Evolutionary conservation across 2,113 vertebrate genomes (phyloP).

Genomic region (Lepisosteus osseus): DNA sequence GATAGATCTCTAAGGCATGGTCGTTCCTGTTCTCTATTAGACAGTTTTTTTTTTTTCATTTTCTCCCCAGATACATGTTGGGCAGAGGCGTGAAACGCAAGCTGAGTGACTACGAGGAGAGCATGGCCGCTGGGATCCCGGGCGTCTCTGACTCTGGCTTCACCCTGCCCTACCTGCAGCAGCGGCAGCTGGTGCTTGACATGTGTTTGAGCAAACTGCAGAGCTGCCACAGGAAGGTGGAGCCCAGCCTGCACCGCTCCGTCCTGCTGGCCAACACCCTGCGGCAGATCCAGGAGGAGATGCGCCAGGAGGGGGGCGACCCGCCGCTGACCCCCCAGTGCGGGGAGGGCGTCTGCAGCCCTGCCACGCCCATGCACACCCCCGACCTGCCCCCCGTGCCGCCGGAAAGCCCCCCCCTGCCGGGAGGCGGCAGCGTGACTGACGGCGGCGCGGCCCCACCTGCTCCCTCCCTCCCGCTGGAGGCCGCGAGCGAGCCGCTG

Average conservation of each 20-base stretch:
- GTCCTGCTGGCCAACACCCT: conserved; percentile 83
- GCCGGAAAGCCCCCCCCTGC: conserved; percentile 21
- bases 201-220: conserved; percentile 81
- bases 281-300: conserved; percentile 79
- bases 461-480: conserved; percentile 61
- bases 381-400: conserved; percentile 35
- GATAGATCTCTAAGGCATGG: neutral
- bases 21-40: neutral
- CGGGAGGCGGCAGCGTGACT: conserved; percentile 40
- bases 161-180: conserved; percentile 64
- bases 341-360: conserved; percentile 25
- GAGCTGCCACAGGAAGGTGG: conserved; percentile 70
- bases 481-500: conserved; percentile 55
- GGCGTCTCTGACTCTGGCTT: conserved; percentile 60
- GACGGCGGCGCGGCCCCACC: conserved; percentile 56
- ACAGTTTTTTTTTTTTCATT: conserved; percentile 9
- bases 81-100: conserved; percentile 82
- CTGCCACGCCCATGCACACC: conserved; percentile 47
- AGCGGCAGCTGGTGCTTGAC: conserved; percentile 77
- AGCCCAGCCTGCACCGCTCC: conserved; percentile 78
- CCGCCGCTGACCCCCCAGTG: conserved; percentile 26
- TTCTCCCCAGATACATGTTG: conserved; percentile 74
- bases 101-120: conserved; percentile 75
- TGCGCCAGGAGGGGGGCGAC: conserved; percentile 50
- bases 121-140: conserved; percentile 51